Base-by-base conservation (phyloP, 2,888 invertebrate species). In the Dinocampus coccinellae region DNA sequence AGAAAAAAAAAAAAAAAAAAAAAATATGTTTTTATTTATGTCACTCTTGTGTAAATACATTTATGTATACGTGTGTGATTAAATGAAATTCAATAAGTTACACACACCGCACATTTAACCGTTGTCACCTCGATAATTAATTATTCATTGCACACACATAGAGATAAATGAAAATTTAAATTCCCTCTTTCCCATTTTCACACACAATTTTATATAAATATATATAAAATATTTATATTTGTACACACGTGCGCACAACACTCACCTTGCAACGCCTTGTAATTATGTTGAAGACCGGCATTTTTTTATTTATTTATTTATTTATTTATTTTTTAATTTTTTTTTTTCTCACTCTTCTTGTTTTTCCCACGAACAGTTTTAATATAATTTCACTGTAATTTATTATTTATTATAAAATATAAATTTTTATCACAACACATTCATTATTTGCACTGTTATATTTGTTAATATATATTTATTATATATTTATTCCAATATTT, bases 271-370 rank as follows among this genome's bases (percentile, higher is more conserved):
- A 90, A 84, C 91, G 89, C 83, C 91, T 89, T 75, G 91, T 89
- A 83, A 91, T 90, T 79, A 91, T 90, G 85, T 90, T 91, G 86
- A 91, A 91, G 78, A 91, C 91, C 77, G 91, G 91, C 91, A 91
- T 91, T 78, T 79, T 76, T 62, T 52, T 33, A 47, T n/a, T 22
- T 7, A 29, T n/a, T n/a, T n/a, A n/a, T n/a, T n/a, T n/a, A n/a
- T n/a, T n/a, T n/a, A n/a, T n/a, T n/a, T n/a, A n/a, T n/a, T n/a
- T n/a, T n/a, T n/a, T n/a, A n/a, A n/a, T n/a, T n/a, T n/a, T n/a
- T n/a, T n/a, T n/a, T n/a, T n/a, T n/a, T n/a, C n/a, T n/a, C n/a
- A n/a, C n/a, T n/a, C n/a, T 7, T 42, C 55, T 55, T n/a, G 26
- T 66, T 20, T 66, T 42, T 64, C 42, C 10, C 42, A 1, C 63